Evolutionary conservation across 2,888 invertebrate genomes (phyloP), one percentile per base, ranked within the genome.

Genomic region (Sturmia bella): DNA sequence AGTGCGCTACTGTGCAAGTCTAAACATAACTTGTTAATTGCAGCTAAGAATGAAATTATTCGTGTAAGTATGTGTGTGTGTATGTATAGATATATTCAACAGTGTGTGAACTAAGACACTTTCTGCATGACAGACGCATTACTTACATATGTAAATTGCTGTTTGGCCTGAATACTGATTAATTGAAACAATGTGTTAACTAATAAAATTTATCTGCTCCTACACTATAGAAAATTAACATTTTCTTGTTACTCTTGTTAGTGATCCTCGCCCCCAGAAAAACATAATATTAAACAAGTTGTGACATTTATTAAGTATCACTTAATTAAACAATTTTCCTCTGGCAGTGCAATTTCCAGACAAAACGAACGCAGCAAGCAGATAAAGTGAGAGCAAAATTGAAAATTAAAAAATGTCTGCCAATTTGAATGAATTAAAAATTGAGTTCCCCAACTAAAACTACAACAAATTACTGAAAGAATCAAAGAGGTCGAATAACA

Each of bases 261-360:
- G 13, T 39, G 61, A 72, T 37, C 9, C 11, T 41, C 56, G 48
- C 37, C 45, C 17, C 17, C 19, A 41, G 50, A 17, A 17, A 57
- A 57, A 48, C 4, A 13, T 21, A 21, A 56, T 12, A 15, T 41
- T 17, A 48, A 66, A 39, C 37, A 68, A 68, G 56, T 68, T 68
- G 32, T 63, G 24, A 24, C 68, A 69, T 61, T 69, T 64, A 57
- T 81, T 77, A 76, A 76, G 61, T 63, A 69, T 45, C 77, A 77
- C 56, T 81, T 77, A 77, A 81, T 81, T 76, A 73, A 81, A 73
- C 41, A 61, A 72, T 57, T 61, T 78, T 63, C 54, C 48, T 57
- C 61, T 21, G 27, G 41, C 63, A 39, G 19, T 63, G 45, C 27
- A 54, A 17, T 4, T 11, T 19, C 13, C 32, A 21, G 21, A 56